Percentiles rank a stretch among this genome's conserved stretches.
These are phyloP conservation scores for Plusia festucae DNA, from an alignment of 2,888 invertebrate species.

Conservation along the genomic window DNA sequence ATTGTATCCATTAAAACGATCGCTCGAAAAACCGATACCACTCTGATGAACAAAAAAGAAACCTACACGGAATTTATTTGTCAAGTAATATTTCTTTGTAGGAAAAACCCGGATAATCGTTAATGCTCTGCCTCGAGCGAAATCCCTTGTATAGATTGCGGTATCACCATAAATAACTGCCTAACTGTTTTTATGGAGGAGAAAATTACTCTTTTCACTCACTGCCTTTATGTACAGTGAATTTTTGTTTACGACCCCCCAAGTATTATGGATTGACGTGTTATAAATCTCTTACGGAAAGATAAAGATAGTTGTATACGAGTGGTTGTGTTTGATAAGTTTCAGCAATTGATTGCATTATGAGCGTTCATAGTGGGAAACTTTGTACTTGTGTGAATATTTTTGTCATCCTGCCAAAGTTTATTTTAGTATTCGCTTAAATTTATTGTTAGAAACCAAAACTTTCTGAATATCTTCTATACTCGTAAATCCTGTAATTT, in stretches of 20 bases:
- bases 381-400: conserved; percentile 33
- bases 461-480: neutral
- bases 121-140: conserved; percentile 83
- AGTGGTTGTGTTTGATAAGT: conserved; percentile 56
- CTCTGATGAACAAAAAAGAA: conserved; percentile 75
- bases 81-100: conserved; percentile 86
- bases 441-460: neutral
- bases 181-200: conserved; percentile 88
- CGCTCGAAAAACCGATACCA: conserved; percentile 48
- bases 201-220: conserved; percentile 84
- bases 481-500: no score
- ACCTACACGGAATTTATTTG: conserved; percentile 81
- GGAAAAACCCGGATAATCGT: conserved; percentile 83
- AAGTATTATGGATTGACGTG: conserved; percentile 61
- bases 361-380: conserved; percentile 36
- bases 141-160: conserved; percentile 88
- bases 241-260: conserved; percentile 77
- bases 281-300: conserved; percentile 48
- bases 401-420: conserved; percentile 13
- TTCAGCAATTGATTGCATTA: conserved; percentile 48
- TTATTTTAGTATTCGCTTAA: neutral
- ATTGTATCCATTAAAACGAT: conserved; percentile 46
- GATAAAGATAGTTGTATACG: conserved; percentile 58
- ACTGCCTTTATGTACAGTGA: conserved; percentile 80
- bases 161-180: conserved; percentile 88